phyloP scores from a whole-genome alignment of 2,797 vertebrate species.

The Petrocephalus sullivani region DNA sequence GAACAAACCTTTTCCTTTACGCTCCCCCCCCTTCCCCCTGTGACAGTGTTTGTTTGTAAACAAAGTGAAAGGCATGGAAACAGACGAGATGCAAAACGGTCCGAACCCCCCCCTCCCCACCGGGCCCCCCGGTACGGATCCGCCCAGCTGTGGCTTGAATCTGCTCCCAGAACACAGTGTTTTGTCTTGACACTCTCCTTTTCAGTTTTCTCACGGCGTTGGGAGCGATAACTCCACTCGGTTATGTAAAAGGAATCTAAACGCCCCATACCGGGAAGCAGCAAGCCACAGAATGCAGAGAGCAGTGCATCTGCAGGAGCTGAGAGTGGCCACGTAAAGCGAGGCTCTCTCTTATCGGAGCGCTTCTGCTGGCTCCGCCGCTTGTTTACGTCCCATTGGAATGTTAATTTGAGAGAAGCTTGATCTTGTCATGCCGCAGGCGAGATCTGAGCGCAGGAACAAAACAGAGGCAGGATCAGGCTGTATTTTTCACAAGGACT shows the following conservation, averaged over 20 bases:
- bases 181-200: background rate
- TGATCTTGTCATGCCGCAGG: background rate
- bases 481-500: background rate
- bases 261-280: background rate
- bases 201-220: background rate
- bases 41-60: conserved; percentile 26
- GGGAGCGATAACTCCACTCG: background rate
- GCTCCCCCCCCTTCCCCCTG: background rate
- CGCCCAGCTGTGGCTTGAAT: background rate
- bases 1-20: conserved; percentile 24
- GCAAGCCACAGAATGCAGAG: background rate
- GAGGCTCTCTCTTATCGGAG: background rate
- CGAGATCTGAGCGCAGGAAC: background rate
- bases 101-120: no score
- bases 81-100: background rate
- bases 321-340: background rate
- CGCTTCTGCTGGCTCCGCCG: background rate
- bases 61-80: conserved; percentile 16
- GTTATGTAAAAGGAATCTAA: background rate
- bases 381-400: background rate
- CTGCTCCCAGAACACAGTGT: background rate
- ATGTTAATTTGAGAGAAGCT: background rate
- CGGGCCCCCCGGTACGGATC: background rate
- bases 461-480: background rate
- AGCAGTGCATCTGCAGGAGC: no score